A percentile compares a stretch with the other conserved stretches of the same genome.
Conservation (phyloP, 2,113 vertebrate species). For the Pelecanus crispus region DNA sequence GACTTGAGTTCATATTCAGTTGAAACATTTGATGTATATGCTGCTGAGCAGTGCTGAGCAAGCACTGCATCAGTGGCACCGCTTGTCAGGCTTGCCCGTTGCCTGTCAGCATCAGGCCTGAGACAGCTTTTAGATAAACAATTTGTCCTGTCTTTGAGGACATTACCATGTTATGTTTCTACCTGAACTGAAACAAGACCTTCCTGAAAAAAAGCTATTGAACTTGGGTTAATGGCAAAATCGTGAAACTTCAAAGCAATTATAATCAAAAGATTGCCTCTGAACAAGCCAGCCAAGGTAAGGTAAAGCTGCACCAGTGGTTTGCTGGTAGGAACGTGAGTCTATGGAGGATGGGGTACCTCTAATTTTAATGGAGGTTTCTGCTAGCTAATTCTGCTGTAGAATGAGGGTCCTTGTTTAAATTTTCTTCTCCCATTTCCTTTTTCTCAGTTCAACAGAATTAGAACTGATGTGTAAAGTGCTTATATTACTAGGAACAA, state of each 20-base stretch:
- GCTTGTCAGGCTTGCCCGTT: fast-evolving
- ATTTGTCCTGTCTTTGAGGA: background rate
- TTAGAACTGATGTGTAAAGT: slow-evolving; percentile 42
- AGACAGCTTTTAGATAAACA: background rate
- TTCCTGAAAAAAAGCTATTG: background rate
- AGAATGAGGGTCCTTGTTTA: background rate
- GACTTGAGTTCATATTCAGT: background rate
- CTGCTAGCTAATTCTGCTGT: background rate
- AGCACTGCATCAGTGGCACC: background rate
- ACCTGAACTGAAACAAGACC: background rate
- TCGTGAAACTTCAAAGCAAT: background rate
- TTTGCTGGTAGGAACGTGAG: background rate
- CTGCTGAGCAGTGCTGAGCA: background rate
- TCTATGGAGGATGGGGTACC: background rate
- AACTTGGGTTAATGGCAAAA: background rate
- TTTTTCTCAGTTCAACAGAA: slow-evolving; percentile 26
- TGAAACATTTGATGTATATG: background rate
- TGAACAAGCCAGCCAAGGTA: background rate
- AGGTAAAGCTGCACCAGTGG: background rate
- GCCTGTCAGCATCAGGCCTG: background rate
- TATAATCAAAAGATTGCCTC: background rate
- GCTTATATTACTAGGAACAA: slow-evolving; percentile 45
- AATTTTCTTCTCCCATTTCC: slow-evolving; percentile 32
- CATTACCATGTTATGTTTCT: background rate
- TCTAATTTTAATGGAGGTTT: background rate